Base-by-base conservation (phyloP, 2,113 vertebrate genomes). In the Pachyramphus minor region DNA sequence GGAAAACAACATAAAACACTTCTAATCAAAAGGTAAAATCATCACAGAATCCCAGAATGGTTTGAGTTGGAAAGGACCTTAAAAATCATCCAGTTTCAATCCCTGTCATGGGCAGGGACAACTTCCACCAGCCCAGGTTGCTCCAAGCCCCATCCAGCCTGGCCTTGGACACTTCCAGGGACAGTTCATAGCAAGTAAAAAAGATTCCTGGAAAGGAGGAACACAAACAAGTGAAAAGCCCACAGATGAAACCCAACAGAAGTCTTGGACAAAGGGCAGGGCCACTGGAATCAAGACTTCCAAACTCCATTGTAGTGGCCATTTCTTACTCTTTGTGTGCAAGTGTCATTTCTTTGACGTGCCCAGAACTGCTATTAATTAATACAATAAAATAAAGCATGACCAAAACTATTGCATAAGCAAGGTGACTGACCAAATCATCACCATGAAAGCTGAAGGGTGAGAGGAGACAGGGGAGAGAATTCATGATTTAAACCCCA, bases 31-130 rank as follows among this genome's bases (percentile, higher is more conserved):
- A 90, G 14, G 20, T 69, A 31, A 94, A 88, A 59, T 22, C 17
- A 5, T 41, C 39, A 42, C 8, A 39, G 27, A 30, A 63, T 28
- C 27, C 3, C 11, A 63, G 60, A 63, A 30, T 31, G 60, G 59
- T 19, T 39, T 62, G 37, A 53, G 3, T 5, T 35, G 53, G 78
- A 3, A 68, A 6, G 53, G 1, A 25, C 11, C n/a, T 25, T 2
- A 52, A 4, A 89, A 0, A 11, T 1, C 69, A 24, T 0, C 60
- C 53, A 59, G 4, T 4, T 1, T 35, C 58, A 41, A 50, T 14
- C 8, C 23, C 21, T 56, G 35, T 35, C 85, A 15, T 23, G 37
- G 62, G 27, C 86, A 81, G 68, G 68, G 59, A 74, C 77, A 33
- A 28, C 44, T 82, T 0, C 52, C 87, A 67, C 52, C 24, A 14